Percentiles rank a stretch among this genome's conserved stretches.
These are phyloP conservation scores for Anagrus nilaparvatae DNA, from an alignment of 1,140 invertebrate species.

Conservation along the genomic window DNA sequence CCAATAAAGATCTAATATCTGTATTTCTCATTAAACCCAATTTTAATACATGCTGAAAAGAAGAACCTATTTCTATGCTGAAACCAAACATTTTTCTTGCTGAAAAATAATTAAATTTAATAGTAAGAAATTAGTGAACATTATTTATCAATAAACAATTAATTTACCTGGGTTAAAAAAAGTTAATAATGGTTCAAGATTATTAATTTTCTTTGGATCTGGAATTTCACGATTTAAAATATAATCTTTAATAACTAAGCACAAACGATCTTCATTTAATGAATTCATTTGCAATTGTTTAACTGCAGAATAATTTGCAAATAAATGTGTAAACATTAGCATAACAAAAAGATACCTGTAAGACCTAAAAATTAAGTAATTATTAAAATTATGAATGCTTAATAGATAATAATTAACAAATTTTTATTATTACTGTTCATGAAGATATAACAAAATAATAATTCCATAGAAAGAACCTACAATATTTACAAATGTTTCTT, in stretches of 20 bases:
- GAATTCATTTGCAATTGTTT: constrained; percentile 59
- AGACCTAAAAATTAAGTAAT: constrained; percentile 37
- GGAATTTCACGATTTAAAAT: constrained; percentile 42
- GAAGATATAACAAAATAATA: constrained; percentile 60
- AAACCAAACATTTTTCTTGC: constrained; percentile 43
- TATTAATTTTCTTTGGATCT: constrained; percentile 44
- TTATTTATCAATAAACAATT: constrained; percentile 27
- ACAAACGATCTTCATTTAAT: constrained; percentile 68
- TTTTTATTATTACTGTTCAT: constrained; percentile 37
- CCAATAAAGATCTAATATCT: constrained; percentile 29
- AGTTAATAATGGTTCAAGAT: constrained; percentile 46
- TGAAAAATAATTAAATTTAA: too few species aligned
- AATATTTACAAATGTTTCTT: constrained; percentile 91
- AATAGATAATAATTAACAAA: neutral
- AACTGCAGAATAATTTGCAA: constrained; percentile 80
- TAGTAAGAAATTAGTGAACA: constrained; percentile 17
- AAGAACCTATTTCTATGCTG: constrained; percentile 42
- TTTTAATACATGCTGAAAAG: constrained; percentile 41
- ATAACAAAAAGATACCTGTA: constrained; percentile 59
- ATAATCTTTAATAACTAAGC: constrained; percentile 55
- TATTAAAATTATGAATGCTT: constrained; percentile 5
- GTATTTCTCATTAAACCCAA: constrained; percentile 24
- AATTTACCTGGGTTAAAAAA: constrained; percentile 41
- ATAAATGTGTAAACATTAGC: constrained; percentile 73
- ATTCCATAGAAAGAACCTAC: constrained; percentile 70